Conservation (phyloP, 2,797 vertebrate species). For the Sebastiscus albofasciatus region DNA sequence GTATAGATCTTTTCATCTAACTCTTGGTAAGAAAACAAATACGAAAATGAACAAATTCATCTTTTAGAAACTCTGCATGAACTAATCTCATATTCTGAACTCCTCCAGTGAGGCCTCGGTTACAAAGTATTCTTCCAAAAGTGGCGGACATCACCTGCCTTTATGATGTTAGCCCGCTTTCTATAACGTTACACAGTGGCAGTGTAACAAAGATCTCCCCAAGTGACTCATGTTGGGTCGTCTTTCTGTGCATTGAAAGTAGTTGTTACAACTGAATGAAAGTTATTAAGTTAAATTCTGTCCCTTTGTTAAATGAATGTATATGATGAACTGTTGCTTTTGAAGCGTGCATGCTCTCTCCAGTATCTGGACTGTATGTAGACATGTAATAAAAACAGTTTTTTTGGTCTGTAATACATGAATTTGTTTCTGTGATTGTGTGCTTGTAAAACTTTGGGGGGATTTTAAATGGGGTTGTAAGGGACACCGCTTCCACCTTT, state of each 20-base stretch:
- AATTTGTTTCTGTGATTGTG: background rate
- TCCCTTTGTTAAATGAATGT: constrained; percentile 25
- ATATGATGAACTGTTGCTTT: constrained; percentile 26
- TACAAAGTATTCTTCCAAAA: background rate
- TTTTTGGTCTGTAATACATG: background rate
- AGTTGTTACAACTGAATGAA: constrained; percentile 23
- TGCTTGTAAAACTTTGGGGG: background rate
- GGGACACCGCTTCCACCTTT: background rate
- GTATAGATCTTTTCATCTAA: background rate
- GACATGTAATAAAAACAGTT: constrained; percentile 45
- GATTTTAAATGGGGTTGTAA: background rate
- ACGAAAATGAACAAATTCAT: background rate
- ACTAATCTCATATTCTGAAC: background rate
- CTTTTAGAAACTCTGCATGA: background rate
- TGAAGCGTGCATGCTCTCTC: constrained; percentile 48
- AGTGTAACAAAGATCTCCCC: background rate
- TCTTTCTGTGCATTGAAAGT: constrained; percentile 44
- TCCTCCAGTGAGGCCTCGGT: background rate
- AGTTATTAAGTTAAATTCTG: constrained; percentile 12
- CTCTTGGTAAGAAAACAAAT: background rate
- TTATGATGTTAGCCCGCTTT: background rate
- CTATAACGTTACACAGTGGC: background rate
- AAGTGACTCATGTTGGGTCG: constrained; percentile 79
- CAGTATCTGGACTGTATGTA: constrained; percentile 74
- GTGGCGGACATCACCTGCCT: background rate